Evolutionary conservation across 2,888 invertebrate species (phyloP), one percentile per base, ranked within the genome.

Genomic region (Drosophila incognita): DNA sequence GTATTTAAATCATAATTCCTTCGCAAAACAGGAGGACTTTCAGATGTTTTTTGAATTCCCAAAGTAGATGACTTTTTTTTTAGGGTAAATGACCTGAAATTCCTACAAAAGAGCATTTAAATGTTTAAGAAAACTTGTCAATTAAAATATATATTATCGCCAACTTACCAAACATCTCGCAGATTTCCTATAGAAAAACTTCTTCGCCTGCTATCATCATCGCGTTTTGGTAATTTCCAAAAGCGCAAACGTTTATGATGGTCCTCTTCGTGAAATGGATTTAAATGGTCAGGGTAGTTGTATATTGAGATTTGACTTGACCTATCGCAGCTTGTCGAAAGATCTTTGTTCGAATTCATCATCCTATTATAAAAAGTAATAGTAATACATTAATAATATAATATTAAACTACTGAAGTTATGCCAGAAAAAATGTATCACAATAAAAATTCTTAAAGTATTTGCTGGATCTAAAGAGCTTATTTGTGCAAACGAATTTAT

Each of bases 241-340:
- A 95, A 95, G 62, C 95, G 92, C 74, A 95, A 94, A 86, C 94
- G 94, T 87, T 94, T 95, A 89, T 95, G 95, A 91, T 95, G 94
- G 78, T 95, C 95, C 62, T 95, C 95, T 83, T 96, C 96, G 77
- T 95, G 95, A 92, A 96, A 96, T 29, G 96, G 96, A 93, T 96
- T 96, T 76, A 96, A 94, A 92, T 96, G 96, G 90, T 96, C 96
- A 53, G 96, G 96, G 92, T 96, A 96, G 92, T 96, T 95, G 91
- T 95, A 94, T 83, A 95, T 94, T 57, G 95, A 95, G 63, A 92
- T 84, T 83, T 92, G 91, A 86, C 92, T 93, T 61, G 91, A 90
- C 51, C 92, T 87, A 52, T 91, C 91, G 70, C 87, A 83, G 69
- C 86, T 82, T 53, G 88, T 81, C 52, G 74, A 51, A 48, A 81